phyloP scores from a whole-genome alignment of 2,113 vertebrate species.

The Promerops cafer region DNA sequence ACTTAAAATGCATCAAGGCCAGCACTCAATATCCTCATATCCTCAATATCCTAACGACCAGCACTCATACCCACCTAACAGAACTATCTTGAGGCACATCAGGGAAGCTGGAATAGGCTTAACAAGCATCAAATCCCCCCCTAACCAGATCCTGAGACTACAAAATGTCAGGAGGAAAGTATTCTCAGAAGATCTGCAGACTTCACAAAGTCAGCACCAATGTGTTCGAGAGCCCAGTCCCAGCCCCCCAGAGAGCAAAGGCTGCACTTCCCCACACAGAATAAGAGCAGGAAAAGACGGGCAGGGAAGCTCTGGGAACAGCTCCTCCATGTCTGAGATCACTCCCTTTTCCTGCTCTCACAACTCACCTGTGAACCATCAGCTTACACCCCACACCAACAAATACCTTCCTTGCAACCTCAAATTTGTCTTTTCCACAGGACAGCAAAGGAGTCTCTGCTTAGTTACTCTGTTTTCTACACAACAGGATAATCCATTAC shows the following conservation, averaged over 20 bases:
- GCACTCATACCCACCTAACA: background rate
- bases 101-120: background rate
- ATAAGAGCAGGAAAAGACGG: fast-evolving
- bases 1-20: background rate
- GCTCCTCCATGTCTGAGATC: background rate
- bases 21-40: background rate
- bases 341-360: background rate
- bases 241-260: background rate
- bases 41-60: background rate
- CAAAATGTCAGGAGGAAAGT: background rate
- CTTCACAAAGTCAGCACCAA: background rate
- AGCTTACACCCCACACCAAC: background rate
- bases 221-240: background rate
- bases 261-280: fast-evolving
- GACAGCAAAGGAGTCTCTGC: background rate
- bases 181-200: background rate
- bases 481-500: background rate
- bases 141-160: background rate
- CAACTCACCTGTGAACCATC: background rate
- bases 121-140: background rate
- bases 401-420: background rate
- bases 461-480: background rate
- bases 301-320: background rate
- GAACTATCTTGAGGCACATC: background rate
- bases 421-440: background rate